Percentiles rank a stretch among this genome's conserved stretches.
phyloP scores from a whole-genome alignment of 2,888 invertebrate species.

The Drosophila rellima region DNA sequence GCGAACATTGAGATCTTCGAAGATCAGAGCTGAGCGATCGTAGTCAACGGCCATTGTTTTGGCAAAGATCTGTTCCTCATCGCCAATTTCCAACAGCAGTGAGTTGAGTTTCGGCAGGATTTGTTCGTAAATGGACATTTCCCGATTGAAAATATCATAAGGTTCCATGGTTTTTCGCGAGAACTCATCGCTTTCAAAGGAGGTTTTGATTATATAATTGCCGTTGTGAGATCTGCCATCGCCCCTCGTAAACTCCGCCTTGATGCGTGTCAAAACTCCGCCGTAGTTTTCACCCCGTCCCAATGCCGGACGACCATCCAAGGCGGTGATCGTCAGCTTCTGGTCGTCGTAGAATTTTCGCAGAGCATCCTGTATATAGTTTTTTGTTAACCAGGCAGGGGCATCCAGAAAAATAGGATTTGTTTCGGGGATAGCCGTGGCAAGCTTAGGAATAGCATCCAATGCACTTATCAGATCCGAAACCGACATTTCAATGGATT shows the following conservation, averaged over 20 bases:
- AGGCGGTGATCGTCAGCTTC: conserved; percentile 59
- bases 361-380: conserved; percentile 73
- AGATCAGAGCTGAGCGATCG: conserved; percentile 80
- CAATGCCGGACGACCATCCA: conserved; percentile 74
- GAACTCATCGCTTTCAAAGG: conserved; percentile 81
- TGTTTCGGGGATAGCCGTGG: neutral
- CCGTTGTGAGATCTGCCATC: conserved; percentile 59
- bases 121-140: conserved; percentile 83
- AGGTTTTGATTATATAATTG: conserved; percentile 81
- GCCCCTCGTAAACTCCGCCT: conserved; percentile 59
- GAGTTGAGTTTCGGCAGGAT: conserved; percentile 82
- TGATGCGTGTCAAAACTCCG: conserved; percentile 79
- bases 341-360: conserved; percentile 72
- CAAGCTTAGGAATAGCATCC: conserved; percentile 58
- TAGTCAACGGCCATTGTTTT: conserved; percentile 82
- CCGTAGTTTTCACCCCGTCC: conserved; percentile 84
- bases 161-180: conserved; percentile 75
- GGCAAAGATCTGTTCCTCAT: conserved; percentile 82
- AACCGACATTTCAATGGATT: conserved; percentile 62
- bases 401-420: conserved; percentile 41
- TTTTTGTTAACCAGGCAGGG: conserved; percentile 80
- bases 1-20: conserved; percentile 82
- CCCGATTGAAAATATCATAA: conserved; percentile 84
- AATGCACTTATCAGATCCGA: conserved; percentile 65
- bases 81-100: conserved; percentile 71